Percentiles rank a stretch among this genome's conserved stretches.
phyloP scores from a whole-genome alignment of 2,888 invertebrate species.

The Copidosoma aretas region DNA sequence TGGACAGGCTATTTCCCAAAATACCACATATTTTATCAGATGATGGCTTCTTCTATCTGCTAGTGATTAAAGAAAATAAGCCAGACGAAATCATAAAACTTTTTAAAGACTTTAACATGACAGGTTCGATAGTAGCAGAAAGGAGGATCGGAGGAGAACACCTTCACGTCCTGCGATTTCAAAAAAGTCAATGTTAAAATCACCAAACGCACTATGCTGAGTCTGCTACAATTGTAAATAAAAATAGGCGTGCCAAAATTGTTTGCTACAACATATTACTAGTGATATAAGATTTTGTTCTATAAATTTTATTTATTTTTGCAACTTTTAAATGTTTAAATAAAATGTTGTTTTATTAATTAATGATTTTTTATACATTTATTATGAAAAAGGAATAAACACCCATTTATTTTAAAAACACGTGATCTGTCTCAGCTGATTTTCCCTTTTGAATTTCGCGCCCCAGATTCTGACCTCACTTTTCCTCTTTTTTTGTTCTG shows the following conservation, averaged over 20 bases:
- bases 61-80: constrained; percentile 89
- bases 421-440: too few relatives aligned
- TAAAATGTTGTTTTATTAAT: too few relatives aligned
- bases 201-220: background rate
- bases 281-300: background rate
- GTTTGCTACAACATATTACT: background rate
- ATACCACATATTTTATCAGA: constrained; percentile 76
- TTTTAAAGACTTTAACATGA: constrained; percentile 68
- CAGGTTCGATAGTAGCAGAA: constrained; percentile 70
- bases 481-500: too few relatives aligned
- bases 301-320: background rate
- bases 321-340: background rate
- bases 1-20: constrained; percentile 73
- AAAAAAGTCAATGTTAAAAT: constrained; percentile 38
- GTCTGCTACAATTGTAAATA: constrained; percentile 2
- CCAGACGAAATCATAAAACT: constrained; percentile 73
- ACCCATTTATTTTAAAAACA: too few relatives aligned
- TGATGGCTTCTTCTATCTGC: constrained; percentile 83
- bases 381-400: too few relatives aligned
- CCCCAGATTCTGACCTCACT: too few relatives aligned
- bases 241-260: constrained; percentile 10
- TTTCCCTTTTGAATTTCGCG: too few relatives aligned
- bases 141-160: constrained; percentile 87
- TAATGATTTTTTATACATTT: too few relatives aligned
- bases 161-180: constrained; percentile 80